Conservation (phyloP, 2,797 vertebrate genomes). For the Salmo trutta region DNA sequence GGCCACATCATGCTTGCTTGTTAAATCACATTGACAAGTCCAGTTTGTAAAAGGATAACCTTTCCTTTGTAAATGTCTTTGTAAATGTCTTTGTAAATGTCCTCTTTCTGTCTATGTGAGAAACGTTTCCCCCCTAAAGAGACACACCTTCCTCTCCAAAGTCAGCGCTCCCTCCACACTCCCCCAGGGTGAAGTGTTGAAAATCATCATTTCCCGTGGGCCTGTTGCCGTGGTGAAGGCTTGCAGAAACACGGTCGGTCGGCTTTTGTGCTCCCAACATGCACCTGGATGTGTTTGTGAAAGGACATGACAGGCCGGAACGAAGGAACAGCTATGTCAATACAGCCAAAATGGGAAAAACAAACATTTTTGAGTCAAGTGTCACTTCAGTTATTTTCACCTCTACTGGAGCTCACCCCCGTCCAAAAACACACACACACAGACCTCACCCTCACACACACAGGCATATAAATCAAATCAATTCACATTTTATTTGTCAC, state of each 20-base stretch:
- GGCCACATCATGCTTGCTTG: constrained; percentile 2
- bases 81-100: not conserved
- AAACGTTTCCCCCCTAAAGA: constrained; percentile 23
- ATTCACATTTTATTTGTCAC: too few species aligned
- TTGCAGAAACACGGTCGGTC: constrained; percentile 66
- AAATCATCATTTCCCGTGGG: constrained; percentile 67
- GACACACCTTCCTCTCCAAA: constrained; percentile 45
- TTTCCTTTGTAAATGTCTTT: not conserved
- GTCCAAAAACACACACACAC: not conserved
- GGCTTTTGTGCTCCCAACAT: constrained; percentile 58
- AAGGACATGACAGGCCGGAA: constrained; percentile 74
- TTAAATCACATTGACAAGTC: constrained; percentile 13
- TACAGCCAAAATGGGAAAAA: constrained; percentile 60
- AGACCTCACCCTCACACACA: not conserved
- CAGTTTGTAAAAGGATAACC: not conserved
- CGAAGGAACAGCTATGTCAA: constrained; percentile 78
- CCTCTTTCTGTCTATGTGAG: constrained; percentile 2
- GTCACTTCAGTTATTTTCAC: constrained; percentile 64
- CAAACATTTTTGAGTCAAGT: constrained; percentile 68
- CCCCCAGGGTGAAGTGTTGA: constrained; percentile 53
- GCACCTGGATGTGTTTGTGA: constrained; percentile 73
- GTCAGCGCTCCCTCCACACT: constrained; percentile 30
- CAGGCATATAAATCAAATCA: too few species aligned
- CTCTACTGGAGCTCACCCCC: constrained; percentile 52
- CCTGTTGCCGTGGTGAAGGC: constrained; percentile 64